Evolutionary conservation across 2,797 vertebrate species (phyloP).

Genomic region (Phataginus tetradactyla): DNA sequence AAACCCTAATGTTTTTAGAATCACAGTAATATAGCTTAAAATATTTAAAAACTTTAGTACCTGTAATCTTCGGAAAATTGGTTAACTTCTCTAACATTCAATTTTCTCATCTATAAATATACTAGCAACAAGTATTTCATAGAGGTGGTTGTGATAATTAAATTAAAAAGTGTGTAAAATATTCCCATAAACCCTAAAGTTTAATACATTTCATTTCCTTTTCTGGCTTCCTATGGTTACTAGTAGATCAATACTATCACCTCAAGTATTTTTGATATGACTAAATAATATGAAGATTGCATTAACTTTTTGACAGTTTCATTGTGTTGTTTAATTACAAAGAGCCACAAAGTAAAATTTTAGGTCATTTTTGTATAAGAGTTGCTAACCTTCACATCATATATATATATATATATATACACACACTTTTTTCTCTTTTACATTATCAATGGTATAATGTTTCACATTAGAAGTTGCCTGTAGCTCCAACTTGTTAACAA

Average conservation of each 20-base stretch:
- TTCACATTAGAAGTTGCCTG: background rate
- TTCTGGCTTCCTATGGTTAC: background rate
- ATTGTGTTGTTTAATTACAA: background rate
- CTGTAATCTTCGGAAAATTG: background rate
- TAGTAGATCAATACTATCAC: background rate
- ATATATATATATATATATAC: too few relatives aligned
- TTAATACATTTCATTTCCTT: background rate
- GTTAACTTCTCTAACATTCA: background rate
- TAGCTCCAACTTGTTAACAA: background rate
- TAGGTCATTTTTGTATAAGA: background rate
- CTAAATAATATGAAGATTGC: background rate
- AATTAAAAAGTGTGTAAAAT: background rate
- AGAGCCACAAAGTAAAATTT: background rate
- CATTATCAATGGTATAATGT: background rate
- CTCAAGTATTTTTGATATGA: background rate
- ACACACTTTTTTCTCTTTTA: background rate
- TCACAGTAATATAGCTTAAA: background rate
- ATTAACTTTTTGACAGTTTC: background rate
- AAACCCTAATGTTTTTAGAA: background rate
- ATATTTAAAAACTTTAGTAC: background rate
- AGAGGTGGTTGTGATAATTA: background rate
- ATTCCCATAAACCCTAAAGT: background rate
- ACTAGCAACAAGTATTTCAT: background rate
- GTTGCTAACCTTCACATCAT: background rate
- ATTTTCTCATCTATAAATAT: conserved; percentile 1